Evolutionary conservation across 2,113 vertebrate species (phyloP), one percentile per base, ranked within the genome.

Genomic region (Sinocyclocheilus rhinocerous): DNA sequence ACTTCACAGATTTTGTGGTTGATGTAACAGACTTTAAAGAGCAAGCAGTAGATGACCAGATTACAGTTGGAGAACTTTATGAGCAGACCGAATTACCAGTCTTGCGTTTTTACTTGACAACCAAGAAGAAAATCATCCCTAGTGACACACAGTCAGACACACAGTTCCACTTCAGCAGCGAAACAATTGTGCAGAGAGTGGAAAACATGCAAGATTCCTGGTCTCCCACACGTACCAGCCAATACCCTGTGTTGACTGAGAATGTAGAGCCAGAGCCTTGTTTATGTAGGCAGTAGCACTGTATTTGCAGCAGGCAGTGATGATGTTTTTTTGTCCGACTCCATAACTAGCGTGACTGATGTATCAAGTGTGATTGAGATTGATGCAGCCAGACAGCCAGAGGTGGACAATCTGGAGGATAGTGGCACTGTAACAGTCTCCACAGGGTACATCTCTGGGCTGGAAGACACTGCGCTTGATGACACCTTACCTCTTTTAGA

Each of bases 51-150:
- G 61, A 84, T 63, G 59, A 69, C 16, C 16, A 65, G 4, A 77
- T 33, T 50, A 79, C 79, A 82, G 70, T 83, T 29, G 70, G 80
- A n/a, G 81, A 87, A 87, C 39, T 87, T 16, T 87, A 87, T 78
- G 33, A 87, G 29, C 6, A 55, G 42, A 84, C 22, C 57, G 84
- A 78, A 63, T 52, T 84, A 70, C 50, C 78, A 72, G 22, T 81
- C 15, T 81, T 86, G 16, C 36, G n/a, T 86, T 86, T 86, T 20
- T 86, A 86, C 11, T 81, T 81, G 57, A 86, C 76, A 77, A 77
- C 76, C 42, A 83, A 83, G 55, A 57, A 87, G 39, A 76, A 48
- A 26, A 5, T 33, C 24, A 33, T 77, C 24, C 0, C 26, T 24
- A 76, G 45, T 50, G 73, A 50, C 13, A 48, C 42, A 75, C 72